Base-by-base conservation (phyloP, 2,888 invertebrate genomes). In the Drosophila borealis region DNA sequence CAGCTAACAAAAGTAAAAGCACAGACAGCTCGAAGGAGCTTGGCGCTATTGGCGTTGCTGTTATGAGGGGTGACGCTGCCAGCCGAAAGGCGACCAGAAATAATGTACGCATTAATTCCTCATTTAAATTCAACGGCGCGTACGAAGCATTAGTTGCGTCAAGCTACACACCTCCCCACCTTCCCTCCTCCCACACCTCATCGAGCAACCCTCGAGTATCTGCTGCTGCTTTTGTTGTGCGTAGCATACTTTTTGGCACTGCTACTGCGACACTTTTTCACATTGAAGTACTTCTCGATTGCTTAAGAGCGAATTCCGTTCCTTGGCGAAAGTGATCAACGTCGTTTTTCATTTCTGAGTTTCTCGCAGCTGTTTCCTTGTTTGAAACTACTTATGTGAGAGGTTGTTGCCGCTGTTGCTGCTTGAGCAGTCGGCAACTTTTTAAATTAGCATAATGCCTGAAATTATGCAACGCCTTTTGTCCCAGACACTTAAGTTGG, bases 41-140 rank as follows among this genome's bases (percentile, higher is more conserved):
- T 53, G 45, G 45, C 45, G 46, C 54, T 29, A 62, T 63, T 49
- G 64, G 59, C 66, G 59, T 49, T 65, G 62, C 41, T 63, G 54
- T 21, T 49, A 29, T 49, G 37, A 44, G 17, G 42, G 33, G 41
- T 29, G 45, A 34, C 46, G 19, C 48, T 46, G 60, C 4, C 48
- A 65, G 48, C 13, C 44, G 49, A 69, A 14, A 61, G 61, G 59
- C 66, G 54, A 59, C 63, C 68, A 71, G 78, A 88, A 87, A 89
- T 88, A 90, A 90, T 90, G 89, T 89, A 88, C 87, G 89, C 91
- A 92, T 92, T 92, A 92, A 92, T 92, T 92, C 92, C 91, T 91
- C 91, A 92, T 92, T 92, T 92, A 92, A 92, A 92, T 92, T 92
- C 92, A 92, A 90, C 90, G 91, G 89, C 92, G 92, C 92, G 92